Base-by-base conservation (phyloP, 2,113 vertebrate genomes). In the Plotosus lineatus region DNA sequence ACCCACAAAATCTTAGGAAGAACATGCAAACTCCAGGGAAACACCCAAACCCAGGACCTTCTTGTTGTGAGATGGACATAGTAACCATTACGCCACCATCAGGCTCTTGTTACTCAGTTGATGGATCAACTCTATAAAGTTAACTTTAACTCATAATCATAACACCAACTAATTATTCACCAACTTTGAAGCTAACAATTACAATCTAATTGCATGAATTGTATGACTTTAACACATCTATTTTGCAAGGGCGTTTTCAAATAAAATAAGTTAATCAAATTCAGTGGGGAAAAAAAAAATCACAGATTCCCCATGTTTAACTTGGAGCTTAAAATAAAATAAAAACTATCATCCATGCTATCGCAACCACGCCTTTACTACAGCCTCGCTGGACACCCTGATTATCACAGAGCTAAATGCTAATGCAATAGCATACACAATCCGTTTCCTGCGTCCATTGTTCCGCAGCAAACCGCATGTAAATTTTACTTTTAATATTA, bases 301-400 rank as follows among this genome's bases (percentile, higher is more conserved):
- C 4, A 4, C 2, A 17, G 14, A 1, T 33, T 36, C 1, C 28
- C 60, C 8, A 15, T 12, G 9, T 14, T 11, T 33, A 63, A 28
- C n/a, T 26, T 61, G 1, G 4, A 40, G 38, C 33, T 21, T 38
- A 3, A 4, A 63, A 7, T 1, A 19, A 14, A 14, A 31, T 1
- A 56, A 65, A 53, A 55, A 17, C 28, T n/a, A 68, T 19, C 77
- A 28, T 69, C 79, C 58, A 56, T 50, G 69, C 85, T 86, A 90
- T 84, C 79, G 28, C 85, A 89, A 87, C 93, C 92, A 93, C 93
- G 92, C 92, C 92, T 84, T 78, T 73, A 69, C 31, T 63, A 69
- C 60, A 63, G 44, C 50, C 76, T 66, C 61, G 40, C 76, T 66
- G 50, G 40, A 75, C 77, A 51, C 42, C 60, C 71, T 71, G 68